Conservation (phyloP, 2,797 vertebrate genomes). For the Myripristis murdjan region DNA sequence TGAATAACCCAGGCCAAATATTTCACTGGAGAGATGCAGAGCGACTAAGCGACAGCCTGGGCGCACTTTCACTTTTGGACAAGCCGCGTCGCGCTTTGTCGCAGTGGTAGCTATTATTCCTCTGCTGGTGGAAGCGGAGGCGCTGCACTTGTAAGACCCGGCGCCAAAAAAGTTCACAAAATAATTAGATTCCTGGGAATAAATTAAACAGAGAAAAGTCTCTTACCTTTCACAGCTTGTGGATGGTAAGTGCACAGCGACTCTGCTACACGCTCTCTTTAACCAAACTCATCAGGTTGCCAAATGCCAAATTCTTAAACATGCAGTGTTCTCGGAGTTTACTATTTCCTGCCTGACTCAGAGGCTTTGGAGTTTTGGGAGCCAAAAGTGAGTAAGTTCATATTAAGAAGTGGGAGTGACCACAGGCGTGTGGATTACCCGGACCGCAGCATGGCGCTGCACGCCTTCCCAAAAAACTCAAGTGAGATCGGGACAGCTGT, state of each 20-base stretch:
- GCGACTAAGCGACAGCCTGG: too few relatives aligned
- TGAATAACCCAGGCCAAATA: too few relatives aligned
- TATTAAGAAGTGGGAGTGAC: slow-evolving; percentile 32
- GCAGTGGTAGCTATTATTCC: too few relatives aligned
- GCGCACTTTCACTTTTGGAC: too few relatives aligned
- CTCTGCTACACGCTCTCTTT: neutral
- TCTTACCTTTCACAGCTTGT: slow-evolving; percentile 32
- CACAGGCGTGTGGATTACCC: too few relatives aligned
- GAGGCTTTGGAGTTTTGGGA: neutral
- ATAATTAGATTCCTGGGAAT: slow-evolving; percentile 3
- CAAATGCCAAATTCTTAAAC: neutral
- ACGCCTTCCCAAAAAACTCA: too few relatives aligned
- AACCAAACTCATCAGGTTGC: neutral
- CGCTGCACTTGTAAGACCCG: neutral
- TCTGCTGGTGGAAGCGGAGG: too few relatives aligned
- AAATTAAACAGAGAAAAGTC: neutral
- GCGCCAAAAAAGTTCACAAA: neutral
- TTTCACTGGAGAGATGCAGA: too few relatives aligned
- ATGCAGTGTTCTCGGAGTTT: neutral
- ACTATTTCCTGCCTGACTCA: neutral
- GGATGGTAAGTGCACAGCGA: neutral
- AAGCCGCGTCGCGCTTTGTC: too few relatives aligned
- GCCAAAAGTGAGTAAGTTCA: slow-evolving; percentile 24
- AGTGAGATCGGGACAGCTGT: too few relatives aligned
- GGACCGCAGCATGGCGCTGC: too few relatives aligned